A percentile compares a stretch with the other conserved stretches of the same genome.
Conservation (phyloP, 1,140 invertebrate genomes). For the Drosophila insularis region DNA sequence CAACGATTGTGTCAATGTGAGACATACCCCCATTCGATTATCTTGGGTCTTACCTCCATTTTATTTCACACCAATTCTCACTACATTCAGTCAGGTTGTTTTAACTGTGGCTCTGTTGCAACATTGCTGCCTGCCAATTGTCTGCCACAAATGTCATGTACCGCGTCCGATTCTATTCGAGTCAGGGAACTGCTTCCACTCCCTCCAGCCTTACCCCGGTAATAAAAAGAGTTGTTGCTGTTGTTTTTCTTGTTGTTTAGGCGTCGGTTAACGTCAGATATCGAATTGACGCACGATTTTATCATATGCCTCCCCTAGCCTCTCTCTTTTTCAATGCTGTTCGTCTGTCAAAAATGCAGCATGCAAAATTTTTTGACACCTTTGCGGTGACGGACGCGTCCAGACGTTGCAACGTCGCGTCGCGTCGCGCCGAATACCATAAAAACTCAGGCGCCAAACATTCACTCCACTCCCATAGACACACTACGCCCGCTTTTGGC, state of each 20-base stretch:
- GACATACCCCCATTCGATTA: not conserved
- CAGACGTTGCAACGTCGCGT: conserved; percentile 48
- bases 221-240: conserved; percentile 44
- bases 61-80: not conserved
- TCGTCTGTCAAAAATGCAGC: conserved; percentile 64
- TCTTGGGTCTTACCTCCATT: conserved; percentile 56
- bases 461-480: not conserved
- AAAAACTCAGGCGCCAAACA: conserved; percentile 65
- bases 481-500: not conserved
- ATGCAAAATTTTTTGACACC: conserved; percentile 69
- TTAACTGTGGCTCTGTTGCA: conserved; percentile 39
- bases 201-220: not conserved
- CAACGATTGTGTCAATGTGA: not conserved
- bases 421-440: conserved; percentile 53
- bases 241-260: conserved; percentile 69
- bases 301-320: conserved; percentile 50
- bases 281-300: conserved; percentile 78
- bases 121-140: conserved; percentile 62
- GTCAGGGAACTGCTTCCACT: conserved; percentile 24
- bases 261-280: conserved; percentile 75
- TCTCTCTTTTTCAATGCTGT: conserved; percentile 22
- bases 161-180: conserved; percentile 68
- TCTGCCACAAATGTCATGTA: conserved; percentile 75
- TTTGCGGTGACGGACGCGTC: conserved; percentile 68
- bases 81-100: conserved; percentile 41